phyloP scores from a whole-genome alignment of 2,888 invertebrate species.

The Acanthosepion pharaonis region DNA sequence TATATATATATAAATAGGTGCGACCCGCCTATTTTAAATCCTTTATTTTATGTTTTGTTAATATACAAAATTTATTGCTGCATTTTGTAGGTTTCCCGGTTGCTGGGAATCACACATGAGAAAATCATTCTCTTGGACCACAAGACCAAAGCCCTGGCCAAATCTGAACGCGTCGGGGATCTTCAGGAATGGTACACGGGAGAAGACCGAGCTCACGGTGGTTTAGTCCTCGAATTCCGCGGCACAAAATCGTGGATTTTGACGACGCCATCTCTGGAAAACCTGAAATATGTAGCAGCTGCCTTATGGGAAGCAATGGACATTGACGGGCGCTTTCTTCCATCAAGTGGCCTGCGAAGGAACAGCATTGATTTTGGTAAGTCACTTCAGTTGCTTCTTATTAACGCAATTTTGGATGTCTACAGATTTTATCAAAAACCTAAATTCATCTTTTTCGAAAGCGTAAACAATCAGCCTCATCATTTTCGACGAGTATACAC shows the following conservation, averaged over 20 bases:
- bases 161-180: slow-evolving; percentile 77
- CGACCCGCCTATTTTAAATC: too few species aligned
- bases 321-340: slow-evolving; percentile 73
- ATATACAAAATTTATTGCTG: too few species aligned
- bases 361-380: slow-evolving; percentile 71
- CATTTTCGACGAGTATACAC: too few species aligned
- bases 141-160: slow-evolving; percentile 78
- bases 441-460: too few species aligned
- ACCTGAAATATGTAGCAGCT: slow-evolving; percentile 77
- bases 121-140: slow-evolving; percentile 79
- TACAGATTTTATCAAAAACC: too few species aligned
- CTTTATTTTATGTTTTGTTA: too few species aligned
- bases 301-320: slow-evolving; percentile 81
- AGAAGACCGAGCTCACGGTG: slow-evolving; percentile 79
- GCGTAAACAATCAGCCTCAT: too few species aligned
- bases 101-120: slow-evolving; percentile 79
- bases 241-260: slow-evolving; percentile 77
- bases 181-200: slow-evolving; percentile 80
- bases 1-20: too few species aligned
- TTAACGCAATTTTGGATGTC: too few species aligned
- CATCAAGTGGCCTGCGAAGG: slow-evolving; percentile 64
- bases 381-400: not conserved
- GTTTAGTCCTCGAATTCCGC: slow-evolving; percentile 79
- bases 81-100: slow-evolving; percentile 76
- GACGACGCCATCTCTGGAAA: slow-evolving; percentile 77